phyloP scores from a whole-genome alignment of 2,888 invertebrate genomes.

The Coenonympha arcania region DNA sequence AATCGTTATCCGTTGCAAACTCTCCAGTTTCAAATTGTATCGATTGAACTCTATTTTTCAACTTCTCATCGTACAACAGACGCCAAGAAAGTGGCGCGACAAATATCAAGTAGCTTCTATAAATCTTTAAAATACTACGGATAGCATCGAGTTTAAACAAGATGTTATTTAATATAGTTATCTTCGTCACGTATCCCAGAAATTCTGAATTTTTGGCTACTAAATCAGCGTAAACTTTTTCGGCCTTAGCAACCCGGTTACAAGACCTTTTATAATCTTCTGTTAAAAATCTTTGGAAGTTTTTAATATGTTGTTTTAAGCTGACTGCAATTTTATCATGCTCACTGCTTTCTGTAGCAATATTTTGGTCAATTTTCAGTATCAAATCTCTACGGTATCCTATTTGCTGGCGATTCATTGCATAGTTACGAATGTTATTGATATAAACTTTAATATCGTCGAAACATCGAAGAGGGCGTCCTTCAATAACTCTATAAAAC shows the following conservation, averaged over 20 bases:
- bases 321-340: constrained; percentile 47
- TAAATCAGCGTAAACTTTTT: constrained; percentile 50
- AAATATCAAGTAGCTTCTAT: constrained; percentile 58
- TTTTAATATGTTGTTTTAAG: constrained; percentile 55
- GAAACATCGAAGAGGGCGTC: constrained; percentile 73
- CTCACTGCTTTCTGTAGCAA: constrained; percentile 48
- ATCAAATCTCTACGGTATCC: constrained; percentile 62
- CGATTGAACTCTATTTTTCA: constrained; percentile 47
- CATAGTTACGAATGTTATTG: constrained; percentile 65
- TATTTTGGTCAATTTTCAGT: constrained; percentile 53
- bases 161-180: constrained; percentile 57
- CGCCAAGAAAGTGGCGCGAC: constrained; percentile 64
- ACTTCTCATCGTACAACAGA: constrained; percentile 54
- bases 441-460: constrained; percentile 76
- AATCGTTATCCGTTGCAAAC: constrained; percentile 59
- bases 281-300: constrained; percentile 63
- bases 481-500: constrained; percentile 77
- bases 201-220: constrained; percentile 53
- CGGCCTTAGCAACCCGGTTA: constrained; percentile 47
- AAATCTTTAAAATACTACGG: constrained; percentile 54
- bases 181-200: constrained; percentile 47
- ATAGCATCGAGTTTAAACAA: constrained; percentile 64
- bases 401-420: constrained; percentile 67
- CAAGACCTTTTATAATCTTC: constrained; percentile 67
- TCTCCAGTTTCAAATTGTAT: constrained; percentile 57